These are phyloP conservation scores for Cydia fagiglandana DNA, from an alignment of 1,140 invertebrate species.

Conservation along the genomic window DNA sequence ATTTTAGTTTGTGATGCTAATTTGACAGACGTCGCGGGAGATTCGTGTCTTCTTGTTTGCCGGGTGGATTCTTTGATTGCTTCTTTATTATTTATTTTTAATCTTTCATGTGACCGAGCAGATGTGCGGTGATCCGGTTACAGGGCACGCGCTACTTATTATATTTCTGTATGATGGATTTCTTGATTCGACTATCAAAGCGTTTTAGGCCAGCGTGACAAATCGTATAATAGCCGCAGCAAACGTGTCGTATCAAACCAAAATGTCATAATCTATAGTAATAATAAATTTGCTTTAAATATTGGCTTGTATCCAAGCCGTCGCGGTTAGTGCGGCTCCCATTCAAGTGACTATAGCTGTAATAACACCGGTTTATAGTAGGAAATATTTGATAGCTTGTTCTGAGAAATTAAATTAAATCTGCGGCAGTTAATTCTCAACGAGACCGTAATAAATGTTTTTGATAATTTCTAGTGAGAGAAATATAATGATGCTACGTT, in stretches of 20 bases:
- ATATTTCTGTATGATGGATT: constrained; percentile 29
- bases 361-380: constrained; percentile 66
- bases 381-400: constrained; percentile 75
- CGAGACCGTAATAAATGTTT: constrained; percentile 68
- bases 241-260: constrained; percentile 36
- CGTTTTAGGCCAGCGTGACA: constrained; percentile 8
- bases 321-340: constrained; percentile 52
- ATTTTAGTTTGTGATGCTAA: constrained; percentile 77
- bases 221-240: constrained; percentile 29
- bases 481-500: constrained; percentile 60
- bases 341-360: constrained; percentile 51
- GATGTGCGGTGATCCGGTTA: constrained; percentile 25
- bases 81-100: constrained; percentile 65
- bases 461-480: constrained; percentile 72
- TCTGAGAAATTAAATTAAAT: constrained; percentile 71
- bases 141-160: constrained; percentile 14
- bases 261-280: constrained; percentile 45
- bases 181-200: constrained; percentile 32
- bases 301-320: constrained; percentile 65
- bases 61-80: constrained; percentile 67
- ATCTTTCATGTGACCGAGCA: constrained; percentile 47
- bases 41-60: constrained; percentile 70
- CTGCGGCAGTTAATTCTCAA: constrained; percentile 68
- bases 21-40: constrained; percentile 79
- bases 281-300: constrained; percentile 60